Evolutionary conservation across 2,113 vertebrate genomes (phyloP).

Genomic region (Garra rufa): DNA sequence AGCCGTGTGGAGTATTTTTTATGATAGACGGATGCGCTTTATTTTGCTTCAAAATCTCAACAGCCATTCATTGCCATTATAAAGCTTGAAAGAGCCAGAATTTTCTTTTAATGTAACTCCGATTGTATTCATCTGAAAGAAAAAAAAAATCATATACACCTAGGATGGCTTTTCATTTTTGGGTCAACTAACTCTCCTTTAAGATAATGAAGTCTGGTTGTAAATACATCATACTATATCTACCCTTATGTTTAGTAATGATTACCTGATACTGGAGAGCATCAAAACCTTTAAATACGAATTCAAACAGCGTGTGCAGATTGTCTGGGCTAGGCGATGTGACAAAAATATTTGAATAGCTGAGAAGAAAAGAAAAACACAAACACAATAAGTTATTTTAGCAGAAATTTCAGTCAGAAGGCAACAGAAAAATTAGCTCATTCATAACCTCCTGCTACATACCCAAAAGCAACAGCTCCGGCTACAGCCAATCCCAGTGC

Average conservation of each 20-base stretch:
- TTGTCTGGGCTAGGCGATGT: conserved; percentile 98
- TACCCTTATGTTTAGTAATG: neutral
- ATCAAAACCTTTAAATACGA: conserved; percentile 98
- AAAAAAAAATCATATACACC: too few species aligned
- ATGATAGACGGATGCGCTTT: too few species aligned
- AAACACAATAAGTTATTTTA: neutral
- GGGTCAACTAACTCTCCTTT: neutral
- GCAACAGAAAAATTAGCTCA: neutral
- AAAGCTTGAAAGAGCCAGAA: too few species aligned
- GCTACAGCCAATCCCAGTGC: conserved; percentile 93
- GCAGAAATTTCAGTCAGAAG: neutral
- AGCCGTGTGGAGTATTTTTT: too few species aligned
- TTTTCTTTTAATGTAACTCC: too few species aligned
- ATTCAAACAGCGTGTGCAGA: conserved; percentile 96
- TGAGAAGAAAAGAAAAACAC: conserved; percentile 60
- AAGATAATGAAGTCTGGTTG: neutral
- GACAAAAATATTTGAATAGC: conserved; percentile 97
- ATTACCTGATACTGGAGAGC: conserved; percentile 88
- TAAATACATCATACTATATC: conserved; percentile 60
- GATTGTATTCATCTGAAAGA: too few species aligned
- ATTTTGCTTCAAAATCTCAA: too few species aligned
- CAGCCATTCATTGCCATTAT: too few species aligned
- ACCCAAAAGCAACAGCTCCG: conserved; percentile 96
- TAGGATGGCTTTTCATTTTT: too few species aligned
- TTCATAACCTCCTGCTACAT: conserved; percentile 36